These are phyloP conservation scores for Zosterops pallidus DNA, from an alignment of 2,113 vertebrate genomes.

Conservation along the genomic window DNA sequence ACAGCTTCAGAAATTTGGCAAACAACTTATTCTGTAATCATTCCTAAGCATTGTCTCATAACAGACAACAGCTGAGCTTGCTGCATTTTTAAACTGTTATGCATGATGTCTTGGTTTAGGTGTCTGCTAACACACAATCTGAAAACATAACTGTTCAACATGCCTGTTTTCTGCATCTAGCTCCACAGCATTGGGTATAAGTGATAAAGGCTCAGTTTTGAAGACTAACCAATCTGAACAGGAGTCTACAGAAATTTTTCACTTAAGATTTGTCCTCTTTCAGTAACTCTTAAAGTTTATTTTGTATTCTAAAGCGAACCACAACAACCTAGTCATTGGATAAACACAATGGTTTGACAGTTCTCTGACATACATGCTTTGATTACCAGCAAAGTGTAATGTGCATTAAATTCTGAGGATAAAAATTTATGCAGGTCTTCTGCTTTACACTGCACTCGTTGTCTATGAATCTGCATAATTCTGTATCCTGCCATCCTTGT, in stretches of 20 bases:
- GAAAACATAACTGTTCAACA: neutral
- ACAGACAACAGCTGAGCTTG: neutral
- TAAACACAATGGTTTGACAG: neutral
- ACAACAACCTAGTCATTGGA: neutral
- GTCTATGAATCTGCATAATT: neutral
- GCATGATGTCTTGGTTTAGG: neutral
- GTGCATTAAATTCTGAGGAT: neutral
- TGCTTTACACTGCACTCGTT: neutral
- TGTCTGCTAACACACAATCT: fast-evolving
- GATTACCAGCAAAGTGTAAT: fast-evolving
- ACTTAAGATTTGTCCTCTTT: neutral
- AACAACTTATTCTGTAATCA: neutral
- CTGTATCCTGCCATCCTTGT: neutral
- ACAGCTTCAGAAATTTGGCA: neutral
- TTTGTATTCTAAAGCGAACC: neutral
- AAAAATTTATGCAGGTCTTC: neutral
- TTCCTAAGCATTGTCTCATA: neutral
- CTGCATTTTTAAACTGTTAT: neutral
- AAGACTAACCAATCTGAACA: fast-evolving
- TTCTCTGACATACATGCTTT: neutral
- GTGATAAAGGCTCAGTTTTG: neutral
- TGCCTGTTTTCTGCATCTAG: neutral
- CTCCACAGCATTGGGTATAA: neutral
- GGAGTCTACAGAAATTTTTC: neutral
- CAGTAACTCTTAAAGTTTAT: neutral